Base-by-base conservation (phyloP, 2,888 invertebrate species). In the Branchellion lobata region DNA sequence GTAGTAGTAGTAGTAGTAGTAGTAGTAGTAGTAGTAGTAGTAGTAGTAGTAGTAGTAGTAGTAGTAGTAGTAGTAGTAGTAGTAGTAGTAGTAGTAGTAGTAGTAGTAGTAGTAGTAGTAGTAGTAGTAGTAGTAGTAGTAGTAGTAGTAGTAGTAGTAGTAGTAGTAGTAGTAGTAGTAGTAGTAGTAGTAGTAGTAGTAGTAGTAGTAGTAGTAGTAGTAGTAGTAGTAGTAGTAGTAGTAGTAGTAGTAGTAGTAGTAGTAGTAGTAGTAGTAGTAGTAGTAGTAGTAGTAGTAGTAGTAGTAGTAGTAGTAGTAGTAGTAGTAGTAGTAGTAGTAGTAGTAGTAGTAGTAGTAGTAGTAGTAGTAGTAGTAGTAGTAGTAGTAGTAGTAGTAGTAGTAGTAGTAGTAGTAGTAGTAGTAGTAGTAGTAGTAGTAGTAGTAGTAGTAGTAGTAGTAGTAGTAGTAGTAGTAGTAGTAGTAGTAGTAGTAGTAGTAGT, bases 61-160 rank as follows among this genome's bases (percentile, higher is more conserved):
- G 79, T 47, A 79, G 71, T 76, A 76, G 51, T 76, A 74, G 34
- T 36, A 79, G 36, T 36, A 74, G 73, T 21, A 40, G 79, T 61
- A 81, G 80, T 78, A 81, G 81, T 74, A 80, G 74, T 80, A 78
- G 68, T 73, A 78, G 74, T 80, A 80, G 73, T 21, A 78, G 80
- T 31, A 65, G 69, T 53, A 75, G 75, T 75, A 75, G 75, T 75
- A 75, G 75, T 75, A 75, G 75, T 75, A 75, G 75, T 75, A 75
- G 75, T 75, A 75, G 75, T 47, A 75, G 47, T 47, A 75, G 75
- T 75, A 75, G 75, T 75, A 75, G 75, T 75, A 75, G 75, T 75
- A 75, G 75, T 75, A 75, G 36, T 75, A 75, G 75, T 75, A 29
- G 24, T 29, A 65, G 24, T 65, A 65, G 24, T 65, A 65, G 24